Percentiles rank a stretch among this genome's conserved stretches.
Evolutionary conservation across 2,797 vertebrate genomes (phyloP).

Genomic region (Darevskia nairensis): DNA sequence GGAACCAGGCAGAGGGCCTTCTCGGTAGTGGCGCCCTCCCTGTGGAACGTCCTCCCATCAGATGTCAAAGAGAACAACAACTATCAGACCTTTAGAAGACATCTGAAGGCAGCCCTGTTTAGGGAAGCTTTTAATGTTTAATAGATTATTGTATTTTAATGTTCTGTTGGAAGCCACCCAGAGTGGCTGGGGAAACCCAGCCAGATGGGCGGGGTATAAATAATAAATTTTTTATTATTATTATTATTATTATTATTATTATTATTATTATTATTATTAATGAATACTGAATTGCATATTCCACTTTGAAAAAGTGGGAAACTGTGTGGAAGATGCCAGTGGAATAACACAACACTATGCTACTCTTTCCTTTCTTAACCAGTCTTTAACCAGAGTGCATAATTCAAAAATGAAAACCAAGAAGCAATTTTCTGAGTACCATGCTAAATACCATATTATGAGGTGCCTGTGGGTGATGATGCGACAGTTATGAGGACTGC

Average conservation of each 20-base stretch:
- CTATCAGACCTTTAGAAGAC: too few species aligned
- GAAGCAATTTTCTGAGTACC: background rate
- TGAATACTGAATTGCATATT: background rate
- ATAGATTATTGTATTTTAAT: too few species aligned
- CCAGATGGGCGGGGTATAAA: too few species aligned
- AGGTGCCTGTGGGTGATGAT: background rate
- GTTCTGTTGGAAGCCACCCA: too few species aligned
- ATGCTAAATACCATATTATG: background rate
- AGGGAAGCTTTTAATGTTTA: too few species aligned
- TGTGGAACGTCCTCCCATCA: too few species aligned
- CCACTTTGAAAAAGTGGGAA: background rate
- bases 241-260: background rate
- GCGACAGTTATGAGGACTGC: background rate
- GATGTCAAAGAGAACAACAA: too few species aligned
- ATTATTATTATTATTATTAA: background rate
- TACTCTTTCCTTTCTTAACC: background rate
- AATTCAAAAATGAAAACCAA: background rate
- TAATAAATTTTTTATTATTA: too few species aligned
- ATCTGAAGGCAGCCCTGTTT: too few species aligned
- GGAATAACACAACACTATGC: background rate
- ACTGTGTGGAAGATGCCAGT: background rate
- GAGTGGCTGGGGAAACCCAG: too few species aligned
- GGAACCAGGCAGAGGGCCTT: too few species aligned
- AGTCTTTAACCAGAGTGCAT: background rate
- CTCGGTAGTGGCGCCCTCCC: too few species aligned